A percentile compares a stretch with the other conserved stretches of the same genome.
phyloP scores from a whole-genome alignment of 2,888 invertebrate genomes.

The Elgonia sp. region DNA sequence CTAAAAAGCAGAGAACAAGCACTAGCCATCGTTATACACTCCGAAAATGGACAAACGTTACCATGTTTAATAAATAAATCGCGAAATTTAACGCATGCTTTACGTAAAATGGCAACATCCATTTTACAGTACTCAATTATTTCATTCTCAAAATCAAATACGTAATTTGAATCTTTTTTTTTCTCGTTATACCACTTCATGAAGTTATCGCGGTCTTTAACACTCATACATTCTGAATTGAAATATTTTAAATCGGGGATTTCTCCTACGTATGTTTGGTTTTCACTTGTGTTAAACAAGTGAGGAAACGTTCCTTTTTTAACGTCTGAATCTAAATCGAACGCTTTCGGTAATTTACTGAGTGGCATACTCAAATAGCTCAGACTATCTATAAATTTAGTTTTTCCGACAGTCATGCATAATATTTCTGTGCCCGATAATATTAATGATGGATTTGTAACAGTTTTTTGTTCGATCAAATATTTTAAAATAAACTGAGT shows the following conservation, averaged over 20 bases:
- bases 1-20: constrained; percentile 1
- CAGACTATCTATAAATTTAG: too few relatives aligned
- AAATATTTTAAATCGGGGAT: neutral
- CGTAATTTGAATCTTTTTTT: neutral
- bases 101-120: constrained; percentile 3
- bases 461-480: too few relatives aligned
- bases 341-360: constrained; percentile 21
- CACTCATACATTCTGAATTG: neutral
- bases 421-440: too few relatives aligned
- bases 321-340: neutral
- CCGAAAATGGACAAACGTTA: too few relatives aligned
- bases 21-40: neutral
- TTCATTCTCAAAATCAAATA: constrained; percentile 18
- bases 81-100: too few relatives aligned
- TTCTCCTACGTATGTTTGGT: neutral
- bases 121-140: constrained; percentile 2
- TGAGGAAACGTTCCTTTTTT: constrained; percentile 19
- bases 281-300: constrained; percentile 2
- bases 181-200: neutral
- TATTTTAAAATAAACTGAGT: too few relatives aligned
- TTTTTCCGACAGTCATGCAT: too few relatives aligned
- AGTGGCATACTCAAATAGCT: constrained; percentile 15
- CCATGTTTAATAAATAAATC: too few relatives aligned
- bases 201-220: neutral
- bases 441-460: too few relatives aligned